Evolutionary conservation across 1,140 invertebrate genomes (phyloP).

Genomic region (Drepana arcuata): DNA sequence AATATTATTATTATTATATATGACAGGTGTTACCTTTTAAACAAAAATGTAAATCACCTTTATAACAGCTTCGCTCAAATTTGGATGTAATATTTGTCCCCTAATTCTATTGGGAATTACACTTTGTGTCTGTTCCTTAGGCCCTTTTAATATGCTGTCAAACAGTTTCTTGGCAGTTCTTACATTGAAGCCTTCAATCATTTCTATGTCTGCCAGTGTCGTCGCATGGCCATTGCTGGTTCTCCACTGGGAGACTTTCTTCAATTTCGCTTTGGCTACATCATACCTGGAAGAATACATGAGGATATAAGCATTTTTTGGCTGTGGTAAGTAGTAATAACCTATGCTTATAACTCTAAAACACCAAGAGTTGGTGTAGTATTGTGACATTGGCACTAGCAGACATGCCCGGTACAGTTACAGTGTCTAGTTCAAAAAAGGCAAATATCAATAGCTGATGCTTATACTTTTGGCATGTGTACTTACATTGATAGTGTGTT

Average conservation of each 20-base stretch:
- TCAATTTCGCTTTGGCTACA: conserved; percentile 41
- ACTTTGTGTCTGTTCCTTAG: conserved; percentile 10
- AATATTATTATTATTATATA: too few species aligned
- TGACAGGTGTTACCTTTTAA: too few species aligned
- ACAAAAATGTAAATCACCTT: too few species aligned
- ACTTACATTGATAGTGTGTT: conserved; percentile 33
- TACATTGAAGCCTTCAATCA: conserved; percentile 44
- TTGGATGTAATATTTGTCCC: conserved; percentile 48
- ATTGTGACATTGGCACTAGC: too few species aligned
- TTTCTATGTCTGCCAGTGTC: conserved; percentile 33
- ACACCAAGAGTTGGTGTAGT: too few species aligned
- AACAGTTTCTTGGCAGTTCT: conserved; percentile 39
- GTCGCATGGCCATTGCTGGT: conserved; percentile 39
- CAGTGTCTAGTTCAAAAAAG: too few species aligned
- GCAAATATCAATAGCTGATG: too few species aligned
- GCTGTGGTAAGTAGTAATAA: too few species aligned
- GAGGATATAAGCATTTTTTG: too few species aligned
- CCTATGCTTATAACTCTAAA: too few species aligned
- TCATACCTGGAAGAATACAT: conserved; percentile 52
- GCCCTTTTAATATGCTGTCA: conserved; percentile 42
- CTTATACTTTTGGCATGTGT: too few species aligned
- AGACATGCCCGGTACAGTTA: too few species aligned
- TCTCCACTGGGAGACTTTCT: conserved; percentile 41
- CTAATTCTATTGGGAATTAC: conserved; percentile 35
- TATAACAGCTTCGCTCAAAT: conserved; percentile 27